These are phyloP conservation scores for Phylloscopus trochiloides DNA, from an alignment of 2,113 vertebrate genomes.

Conservation along the genomic window DNA sequence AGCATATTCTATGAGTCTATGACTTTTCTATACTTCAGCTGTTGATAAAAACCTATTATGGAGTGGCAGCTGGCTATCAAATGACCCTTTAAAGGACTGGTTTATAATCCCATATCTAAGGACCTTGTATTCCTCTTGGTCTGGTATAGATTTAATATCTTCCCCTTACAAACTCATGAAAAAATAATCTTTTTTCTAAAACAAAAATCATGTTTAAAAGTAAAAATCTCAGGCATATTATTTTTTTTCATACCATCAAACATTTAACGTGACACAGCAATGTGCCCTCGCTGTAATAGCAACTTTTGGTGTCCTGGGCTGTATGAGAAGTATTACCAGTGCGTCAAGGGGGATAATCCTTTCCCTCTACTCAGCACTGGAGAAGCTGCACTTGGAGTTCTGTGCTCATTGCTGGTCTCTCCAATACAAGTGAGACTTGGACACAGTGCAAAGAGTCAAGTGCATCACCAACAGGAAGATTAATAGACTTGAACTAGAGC, in stretches of 20 bases:
- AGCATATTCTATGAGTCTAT: neutral
- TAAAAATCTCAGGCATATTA: neutral
- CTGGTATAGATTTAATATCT: neutral
- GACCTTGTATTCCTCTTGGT: neutral
- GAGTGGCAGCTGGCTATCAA: neutral
- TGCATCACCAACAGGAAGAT: no score
- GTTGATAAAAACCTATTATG: neutral
- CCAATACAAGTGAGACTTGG: neutral
- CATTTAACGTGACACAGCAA: neutral
- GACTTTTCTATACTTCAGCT: neutral
- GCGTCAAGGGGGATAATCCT: neutral
- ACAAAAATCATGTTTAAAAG: neutral
- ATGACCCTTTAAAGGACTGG: neutral
- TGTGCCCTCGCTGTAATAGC: rapidly evolving
- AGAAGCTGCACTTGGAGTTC: neutral
- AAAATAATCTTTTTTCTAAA: neutral
- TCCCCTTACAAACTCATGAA: neutral
- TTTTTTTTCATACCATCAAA: neutral
- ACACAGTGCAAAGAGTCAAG: neutral
- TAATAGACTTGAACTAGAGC: neutral
- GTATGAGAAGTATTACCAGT: neutral
- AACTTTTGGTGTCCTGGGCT: neutral
- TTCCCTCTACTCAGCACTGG: neutral
- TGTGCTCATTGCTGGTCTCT: neutral
- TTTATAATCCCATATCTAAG: neutral